Conservation (phyloP, 2,888 invertebrate species). For the Acanthosepion pharaonis region DNA sequence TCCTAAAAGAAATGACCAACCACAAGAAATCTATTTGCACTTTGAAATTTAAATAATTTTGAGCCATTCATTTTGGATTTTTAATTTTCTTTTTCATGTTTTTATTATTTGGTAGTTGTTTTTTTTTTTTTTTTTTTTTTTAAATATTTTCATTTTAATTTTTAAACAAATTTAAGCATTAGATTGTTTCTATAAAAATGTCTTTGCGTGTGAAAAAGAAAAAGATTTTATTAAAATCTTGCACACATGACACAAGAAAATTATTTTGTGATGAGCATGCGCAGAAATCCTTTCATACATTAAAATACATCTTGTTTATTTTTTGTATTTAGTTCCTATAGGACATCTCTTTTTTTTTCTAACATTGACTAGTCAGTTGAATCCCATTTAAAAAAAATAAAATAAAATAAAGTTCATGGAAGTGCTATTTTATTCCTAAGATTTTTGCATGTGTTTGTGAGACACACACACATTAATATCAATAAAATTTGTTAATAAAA, state of each 20-base stretch:
- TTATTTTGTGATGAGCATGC: neutral
- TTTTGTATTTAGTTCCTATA: neutral
- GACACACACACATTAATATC: too few relatives aligned
- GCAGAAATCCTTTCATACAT: neutral
- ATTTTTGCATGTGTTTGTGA: too few relatives aligned
- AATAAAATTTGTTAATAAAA: too few relatives aligned
- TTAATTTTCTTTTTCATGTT: neutral
- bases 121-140: neutral
- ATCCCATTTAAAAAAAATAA: neutral
- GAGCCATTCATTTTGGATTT: neutral
- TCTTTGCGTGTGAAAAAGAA: neutral
- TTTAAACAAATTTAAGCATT: neutral
- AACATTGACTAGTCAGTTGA: neutral
- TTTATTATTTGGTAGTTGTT: neutral
- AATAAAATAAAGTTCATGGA: neutral
- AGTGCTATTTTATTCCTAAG: too few relatives aligned
- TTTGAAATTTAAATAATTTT: slow-evolving; percentile 5
- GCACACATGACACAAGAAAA: neutral
- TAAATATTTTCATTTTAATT: neutral
- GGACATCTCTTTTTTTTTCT: neutral
- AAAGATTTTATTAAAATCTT: neutral
- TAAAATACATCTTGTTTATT: neutral
- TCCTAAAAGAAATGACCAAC: neutral
- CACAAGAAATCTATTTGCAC: neutral
- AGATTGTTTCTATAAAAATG: neutral